phyloP scores from a whole-genome alignment of 2,113 vertebrate species.

The Sarotherodon lohbergeri region DNA sequence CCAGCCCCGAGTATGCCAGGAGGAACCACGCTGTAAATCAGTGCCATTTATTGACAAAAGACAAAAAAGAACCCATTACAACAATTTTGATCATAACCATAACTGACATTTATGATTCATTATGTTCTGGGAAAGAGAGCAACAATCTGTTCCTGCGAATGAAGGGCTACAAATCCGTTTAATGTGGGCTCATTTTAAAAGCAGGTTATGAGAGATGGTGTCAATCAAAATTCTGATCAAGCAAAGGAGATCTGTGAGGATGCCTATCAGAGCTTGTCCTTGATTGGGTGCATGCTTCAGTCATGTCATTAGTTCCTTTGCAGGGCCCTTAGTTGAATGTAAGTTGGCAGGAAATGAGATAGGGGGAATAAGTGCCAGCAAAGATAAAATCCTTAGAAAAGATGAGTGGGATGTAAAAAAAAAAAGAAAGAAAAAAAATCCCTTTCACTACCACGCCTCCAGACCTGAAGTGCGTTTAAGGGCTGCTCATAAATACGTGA shows the following conservation, averaged over 20 bases:
- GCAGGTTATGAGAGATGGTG: not conserved
- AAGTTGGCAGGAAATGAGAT: conserved; percentile 14
- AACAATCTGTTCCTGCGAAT: not conserved
- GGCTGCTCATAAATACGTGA: conserved; percentile 39
- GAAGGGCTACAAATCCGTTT: conserved; percentile 9
- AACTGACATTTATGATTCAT: conserved; percentile 33
- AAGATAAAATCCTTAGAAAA: conserved; percentile 1
- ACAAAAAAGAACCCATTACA: conserved; percentile 1
- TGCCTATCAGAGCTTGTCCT: not conserved
- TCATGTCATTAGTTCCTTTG: conserved; percentile 11
- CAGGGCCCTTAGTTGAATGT: not conserved
- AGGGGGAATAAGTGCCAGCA: conserved; percentile 10
- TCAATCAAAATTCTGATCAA: conserved; percentile 21
- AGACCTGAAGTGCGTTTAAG: conserved; percentile 31
- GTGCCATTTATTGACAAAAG: conserved; percentile 2
- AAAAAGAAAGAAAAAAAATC: not conserved
- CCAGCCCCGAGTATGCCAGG: not conserved
- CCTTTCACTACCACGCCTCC: conserved; percentile 29
- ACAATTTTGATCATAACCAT: conserved; percentile 27
- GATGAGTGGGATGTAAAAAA: conserved; percentile 21
- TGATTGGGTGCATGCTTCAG: conserved; percentile 22
- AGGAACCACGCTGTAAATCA: not conserved
- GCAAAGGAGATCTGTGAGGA: not conserved
- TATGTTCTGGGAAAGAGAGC: not conserved
- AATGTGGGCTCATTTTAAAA: not conserved